Evolutionary conservation across 2,888 invertebrate species (phyloP), one percentile per base, ranked within the genome.

Genomic region (Adelognathus sp.): DNA sequence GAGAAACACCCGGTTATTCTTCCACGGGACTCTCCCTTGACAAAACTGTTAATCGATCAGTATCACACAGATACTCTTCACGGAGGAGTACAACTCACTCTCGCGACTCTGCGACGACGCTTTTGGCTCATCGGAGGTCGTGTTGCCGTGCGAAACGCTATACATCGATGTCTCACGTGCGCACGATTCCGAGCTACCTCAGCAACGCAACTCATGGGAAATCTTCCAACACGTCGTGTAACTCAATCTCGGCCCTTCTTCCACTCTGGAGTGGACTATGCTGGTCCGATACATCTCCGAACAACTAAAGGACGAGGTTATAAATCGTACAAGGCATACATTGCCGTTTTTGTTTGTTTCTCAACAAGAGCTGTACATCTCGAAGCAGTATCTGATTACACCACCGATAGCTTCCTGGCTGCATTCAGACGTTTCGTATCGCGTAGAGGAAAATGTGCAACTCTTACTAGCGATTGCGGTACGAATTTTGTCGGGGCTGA

Each of bases 191-290:
- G 54, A 31, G 67, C 61, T 0, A 14, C 60, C 0, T 14, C 44
- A 1, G 54, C 27, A 16, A 24, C 58, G 1, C 70, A 70, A 31
- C 2, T 71, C 2, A 76, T 76, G 76, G 76, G 71, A 50, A 9
- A 14, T 11, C 54, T 71, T 46, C 50, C 82, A 33, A 29, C 72
- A 54, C 90, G 85, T 90, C 67, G 83, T 46, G 33, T 60, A 0
- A 52, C 52, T n/a, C 21, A 29, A n/a, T 36, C 66, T 0, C 39
- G 77, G 46, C 56, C 75, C 0, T 80, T 78, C 21, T 33, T 44
- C 0, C 58, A 71, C 54, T 46, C 74, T 1, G 82, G 78, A 6
- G 46, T 80, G 0, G 72, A 82, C 18, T 80, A 76, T 31, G 75
- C 79, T 1, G 75, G 75, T 3, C 69, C 69, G 1, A 60, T 75